phyloP scores from a whole-genome alignment of 2,888 invertebrate genomes.

The Erebia palarica region DNA sequence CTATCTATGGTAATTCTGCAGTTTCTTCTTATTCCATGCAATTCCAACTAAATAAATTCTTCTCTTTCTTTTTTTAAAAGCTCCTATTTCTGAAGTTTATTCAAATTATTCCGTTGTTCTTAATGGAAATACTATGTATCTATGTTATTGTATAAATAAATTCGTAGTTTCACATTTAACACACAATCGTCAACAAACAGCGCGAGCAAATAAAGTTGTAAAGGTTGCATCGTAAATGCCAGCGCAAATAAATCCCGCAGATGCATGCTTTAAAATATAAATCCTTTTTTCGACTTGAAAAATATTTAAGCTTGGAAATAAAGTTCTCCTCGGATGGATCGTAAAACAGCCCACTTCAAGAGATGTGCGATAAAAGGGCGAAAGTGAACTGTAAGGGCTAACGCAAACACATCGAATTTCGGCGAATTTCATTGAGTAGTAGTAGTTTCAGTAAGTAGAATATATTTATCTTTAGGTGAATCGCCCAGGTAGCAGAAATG shows the following conservation, averaged over 20 bases:
- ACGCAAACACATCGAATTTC: background rate
- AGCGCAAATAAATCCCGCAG: constrained; percentile 30
- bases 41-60: background rate
- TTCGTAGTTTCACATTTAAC: constrained; percentile 22
- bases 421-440: no score
- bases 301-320: constrained; percentile 30
- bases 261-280: constrained; percentile 26
- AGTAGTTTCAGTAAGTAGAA: no score
- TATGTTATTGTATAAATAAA: constrained; percentile 6
- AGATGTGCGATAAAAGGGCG: constrained; percentile 19
- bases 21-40: background rate
- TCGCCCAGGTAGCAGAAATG: no score
- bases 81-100: background rate
- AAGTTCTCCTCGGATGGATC: constrained; percentile 24
- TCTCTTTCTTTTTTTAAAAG: background rate
- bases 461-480: no score
- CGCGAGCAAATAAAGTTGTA: constrained; percentile 29
- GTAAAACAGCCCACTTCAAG: constrained; percentile 22
- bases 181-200: background rate
- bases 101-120: constrained; percentile 2
- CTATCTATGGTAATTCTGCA: background rate
- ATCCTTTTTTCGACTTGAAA: constrained; percentile 26
- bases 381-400: constrained; percentile 17
- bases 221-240: constrained; percentile 27
- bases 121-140: background rate